phyloP scores from a whole-genome alignment of 30 jellyfish, hydroid and myxozoan species.

The Rhopilema esculentum region DNA sequence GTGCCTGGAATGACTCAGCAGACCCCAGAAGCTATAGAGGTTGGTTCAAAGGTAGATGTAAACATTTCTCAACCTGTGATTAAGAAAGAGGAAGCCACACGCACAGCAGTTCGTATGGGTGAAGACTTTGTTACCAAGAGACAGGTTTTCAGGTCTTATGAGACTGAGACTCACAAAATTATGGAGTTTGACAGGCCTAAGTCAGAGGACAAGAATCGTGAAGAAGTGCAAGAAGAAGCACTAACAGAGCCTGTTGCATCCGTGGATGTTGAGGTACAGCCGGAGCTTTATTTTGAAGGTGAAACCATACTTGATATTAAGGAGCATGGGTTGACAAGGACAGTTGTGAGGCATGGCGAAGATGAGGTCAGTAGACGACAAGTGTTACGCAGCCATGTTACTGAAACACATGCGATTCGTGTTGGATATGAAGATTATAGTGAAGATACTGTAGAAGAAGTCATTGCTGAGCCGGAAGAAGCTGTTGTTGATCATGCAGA shows the following conservation, averaged over 20 bases:
- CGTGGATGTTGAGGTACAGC: constrained; percentile 2
- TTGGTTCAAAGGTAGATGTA: background rate
- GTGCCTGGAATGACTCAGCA: background rate
- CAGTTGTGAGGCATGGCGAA: constrained; percentile 23
- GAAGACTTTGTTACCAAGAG: constrained; percentile 36
- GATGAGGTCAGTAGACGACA: constrained; percentile 23
- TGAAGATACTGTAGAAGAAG: constrained; percentile 7
- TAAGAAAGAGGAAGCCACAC: background rate
- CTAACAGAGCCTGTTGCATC: background rate
- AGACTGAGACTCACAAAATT: background rate
- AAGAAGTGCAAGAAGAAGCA: background rate
- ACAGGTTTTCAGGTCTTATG: constrained; percentile 8
- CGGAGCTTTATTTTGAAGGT: background rate
- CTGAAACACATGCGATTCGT: background rate
- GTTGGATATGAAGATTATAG: background rate
- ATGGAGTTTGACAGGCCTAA: background rate
- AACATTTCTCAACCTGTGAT: background rate
- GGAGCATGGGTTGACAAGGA: background rate
- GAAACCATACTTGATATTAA: background rate
- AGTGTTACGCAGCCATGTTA: constrained; percentile 20
- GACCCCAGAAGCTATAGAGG: background rate
- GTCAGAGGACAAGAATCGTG: background rate
- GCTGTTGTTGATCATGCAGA: constrained; percentile 10
- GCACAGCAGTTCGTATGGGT: constrained; percentile 33
- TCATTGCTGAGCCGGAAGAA: background rate